Evolutionary conservation across 2,888 invertebrate genomes (phyloP).

Genomic region (Lottia gigantea): DNA sequence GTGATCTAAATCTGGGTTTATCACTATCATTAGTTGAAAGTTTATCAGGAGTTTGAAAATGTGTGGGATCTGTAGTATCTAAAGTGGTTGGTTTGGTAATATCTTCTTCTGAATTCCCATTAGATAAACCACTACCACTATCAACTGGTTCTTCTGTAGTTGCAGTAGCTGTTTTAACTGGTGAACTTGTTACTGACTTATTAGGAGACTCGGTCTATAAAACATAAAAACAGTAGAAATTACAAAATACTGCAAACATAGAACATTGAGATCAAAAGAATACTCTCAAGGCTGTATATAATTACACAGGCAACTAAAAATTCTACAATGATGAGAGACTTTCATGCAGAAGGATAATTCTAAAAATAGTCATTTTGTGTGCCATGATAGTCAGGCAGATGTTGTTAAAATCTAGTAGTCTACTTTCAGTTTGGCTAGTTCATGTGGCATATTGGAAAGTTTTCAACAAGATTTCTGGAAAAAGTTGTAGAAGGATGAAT

Average conservation of each 20-base stretch:
- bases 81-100: neutral
- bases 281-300: too few species aligned
- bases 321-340: too few species aligned
- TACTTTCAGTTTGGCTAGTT: too few species aligned
- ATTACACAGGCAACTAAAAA: too few species aligned
- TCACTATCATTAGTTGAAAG: conserved; percentile 15
- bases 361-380: too few species aligned
- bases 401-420: too few species aligned
- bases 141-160: conserved; percentile 32
- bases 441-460: too few species aligned
- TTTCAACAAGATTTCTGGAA: too few species aligned
- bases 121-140: neutral
- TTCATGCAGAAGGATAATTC: too few species aligned
- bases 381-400: too few species aligned
- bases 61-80: neutral
- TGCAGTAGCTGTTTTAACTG: conserved; percentile 43
- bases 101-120: conserved; percentile 14
- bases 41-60: conserved; percentile 1
- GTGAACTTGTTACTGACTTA: conserved; percentile 44
- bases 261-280: too few species aligned
- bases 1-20: conserved; percentile 57
- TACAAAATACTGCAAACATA: neutral
- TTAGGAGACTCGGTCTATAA: conserved; percentile 40
- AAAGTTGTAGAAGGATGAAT: too few species aligned
- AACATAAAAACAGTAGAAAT: neutral